Base-by-base conservation (phyloP, 2,888 invertebrate species). In the Cheilosia variabilis region DNA sequence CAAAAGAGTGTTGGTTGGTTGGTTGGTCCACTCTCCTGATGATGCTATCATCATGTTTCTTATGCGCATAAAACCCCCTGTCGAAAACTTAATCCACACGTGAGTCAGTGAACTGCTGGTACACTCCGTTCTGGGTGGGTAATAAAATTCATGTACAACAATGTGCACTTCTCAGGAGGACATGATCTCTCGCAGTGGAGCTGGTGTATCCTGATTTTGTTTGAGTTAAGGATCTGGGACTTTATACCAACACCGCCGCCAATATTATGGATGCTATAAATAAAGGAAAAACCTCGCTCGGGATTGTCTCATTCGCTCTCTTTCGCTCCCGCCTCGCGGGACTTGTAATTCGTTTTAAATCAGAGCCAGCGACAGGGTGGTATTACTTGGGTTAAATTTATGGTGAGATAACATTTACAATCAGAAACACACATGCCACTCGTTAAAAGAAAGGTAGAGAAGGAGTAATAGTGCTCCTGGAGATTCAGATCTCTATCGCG, bases 11-110 rank as follows among this genome's bases (percentile, higher is more conserved):
- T 78, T 84, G 62, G 86, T 72, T 76, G 17, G 43, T 78, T 84
- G 62, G 86, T 72, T 76, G 17, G 19, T 19, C 47, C 66, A 76
- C 34, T 72, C 66, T 52, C 10, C 52, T 52, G 57, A 68, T 77
- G 72, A 81, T 86, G 76, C 72, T 77, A 72, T 81, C 76, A 72
- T 77, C 80, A 62, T 80, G 86, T 68, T 86, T 72, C 68, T 76
- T 81, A 60, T 71, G 86, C 65, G 72, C 86, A 86, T 81, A 86
- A 77, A 81, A 86, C 50, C 76, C 27, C 86, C 80, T 81, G 71
- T 72, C 86, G 86, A 86, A 86, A 86, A 86, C 81, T 86, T 86
- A 86, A 86, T 80, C 76, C 81, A 86, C 80, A 86, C 86, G 86
- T 86, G 86, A 81, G 86, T 86, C 86, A 86, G 68, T 86, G 86